A percentile compares a stretch with the other conserved stretches of the same genome.
Evolutionary conservation across 2,113 vertebrate genomes (phyloP).

Genomic region (Malaclemys terrapin): DNA sequence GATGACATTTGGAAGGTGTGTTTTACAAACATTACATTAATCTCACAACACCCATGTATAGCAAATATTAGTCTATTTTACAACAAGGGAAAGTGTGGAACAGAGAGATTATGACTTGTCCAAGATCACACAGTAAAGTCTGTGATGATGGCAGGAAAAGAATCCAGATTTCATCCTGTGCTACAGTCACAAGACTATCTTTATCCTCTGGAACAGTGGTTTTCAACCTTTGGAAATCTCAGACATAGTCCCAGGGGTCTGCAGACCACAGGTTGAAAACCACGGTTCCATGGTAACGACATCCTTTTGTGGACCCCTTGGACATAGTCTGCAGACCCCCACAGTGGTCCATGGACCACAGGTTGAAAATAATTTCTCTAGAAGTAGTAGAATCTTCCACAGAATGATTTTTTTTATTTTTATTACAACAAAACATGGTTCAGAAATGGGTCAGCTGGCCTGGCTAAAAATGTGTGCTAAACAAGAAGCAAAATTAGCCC

Average conservation of each 20-base stretch:
- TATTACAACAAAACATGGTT: conserved; percentile 20
- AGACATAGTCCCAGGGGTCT: too few relatives aligned
- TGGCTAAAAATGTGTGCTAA: conserved; percentile 5
- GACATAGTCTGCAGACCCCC: too few relatives aligned
- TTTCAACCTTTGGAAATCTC: too few relatives aligned
- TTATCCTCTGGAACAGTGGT: conserved; percentile 28
- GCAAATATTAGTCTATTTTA: neutral
- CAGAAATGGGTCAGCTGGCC: neutral
- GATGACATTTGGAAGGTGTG: neutral
- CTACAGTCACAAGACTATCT: conserved; percentile 12
- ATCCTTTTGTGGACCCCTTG: too few relatives aligned
- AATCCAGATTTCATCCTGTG: neutral
- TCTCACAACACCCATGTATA: neutral
- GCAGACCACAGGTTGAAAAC: too few relatives aligned
- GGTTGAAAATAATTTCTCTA: neutral
- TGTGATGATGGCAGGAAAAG: neutral
- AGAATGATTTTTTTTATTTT: neutral
- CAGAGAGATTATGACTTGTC: neutral
- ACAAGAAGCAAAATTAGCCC: conserved; percentile 3
- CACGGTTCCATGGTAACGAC: too few relatives aligned
- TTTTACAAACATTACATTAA: conserved; percentile 18
- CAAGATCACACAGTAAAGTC: neutral
- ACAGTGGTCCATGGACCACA: too few relatives aligned
- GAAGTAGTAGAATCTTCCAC: conserved; percentile 45
- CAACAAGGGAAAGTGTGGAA: neutral